Conservation (phyloP, 2,113 vertebrate species). For the Gila orcuttii region DNA sequence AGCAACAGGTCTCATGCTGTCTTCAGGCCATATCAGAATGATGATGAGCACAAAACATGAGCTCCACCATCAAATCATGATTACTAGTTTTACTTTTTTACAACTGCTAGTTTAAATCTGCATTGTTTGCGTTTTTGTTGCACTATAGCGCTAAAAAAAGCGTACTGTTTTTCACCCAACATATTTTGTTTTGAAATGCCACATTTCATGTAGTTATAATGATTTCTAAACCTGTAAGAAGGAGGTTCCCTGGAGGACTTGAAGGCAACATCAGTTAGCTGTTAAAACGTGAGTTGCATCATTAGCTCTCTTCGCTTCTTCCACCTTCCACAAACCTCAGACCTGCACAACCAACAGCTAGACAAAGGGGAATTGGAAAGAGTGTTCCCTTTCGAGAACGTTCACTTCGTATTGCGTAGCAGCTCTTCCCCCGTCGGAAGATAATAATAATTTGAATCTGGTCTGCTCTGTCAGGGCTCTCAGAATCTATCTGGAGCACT, state of each 20-base stretch:
- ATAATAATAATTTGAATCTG: no score
- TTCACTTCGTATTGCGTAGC: no score
- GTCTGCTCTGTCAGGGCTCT: no score
- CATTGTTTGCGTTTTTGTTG: constrained; percentile 70
- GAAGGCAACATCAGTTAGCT: constrained; percentile 8
- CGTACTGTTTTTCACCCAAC: neutral
- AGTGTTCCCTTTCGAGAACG: neutral
- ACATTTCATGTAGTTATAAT: constrained; percentile 5
- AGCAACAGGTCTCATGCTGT: constrained; percentile 59
- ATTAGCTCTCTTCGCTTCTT: neutral
- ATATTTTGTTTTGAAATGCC: neutral
- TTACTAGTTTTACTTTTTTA: neutral
- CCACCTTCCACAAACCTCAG: neutral
- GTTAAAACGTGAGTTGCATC: neutral
- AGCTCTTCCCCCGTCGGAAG: no score
- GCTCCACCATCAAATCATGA: neutral
- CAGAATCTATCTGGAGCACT: no score
- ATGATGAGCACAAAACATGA: constrained; percentile 56
- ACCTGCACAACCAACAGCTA: constrained; percentile 24
- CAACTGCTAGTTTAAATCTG: constrained; percentile 61
- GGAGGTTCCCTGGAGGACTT: neutral
- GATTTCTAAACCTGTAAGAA: neutral
- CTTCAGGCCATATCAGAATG: neutral
- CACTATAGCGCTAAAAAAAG: constrained; percentile 63
- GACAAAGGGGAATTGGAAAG: constrained; percentile 42